phyloP scores from a whole-genome alignment of 2,888 invertebrate genomes.

The Phytoseiulus persimilis region DNA sequence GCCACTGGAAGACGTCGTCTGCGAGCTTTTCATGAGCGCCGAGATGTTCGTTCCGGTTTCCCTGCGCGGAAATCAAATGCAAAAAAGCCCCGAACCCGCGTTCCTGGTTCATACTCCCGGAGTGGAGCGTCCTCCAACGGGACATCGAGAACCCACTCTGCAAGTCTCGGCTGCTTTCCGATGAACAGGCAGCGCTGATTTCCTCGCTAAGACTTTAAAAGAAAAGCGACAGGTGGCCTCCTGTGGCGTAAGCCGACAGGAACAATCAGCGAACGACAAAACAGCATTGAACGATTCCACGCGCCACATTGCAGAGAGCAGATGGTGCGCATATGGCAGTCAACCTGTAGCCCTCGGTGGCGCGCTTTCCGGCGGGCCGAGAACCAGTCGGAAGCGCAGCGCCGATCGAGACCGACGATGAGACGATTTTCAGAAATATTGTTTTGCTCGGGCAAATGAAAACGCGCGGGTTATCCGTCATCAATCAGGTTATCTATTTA shows the following conservation, averaged over 20 bases:
- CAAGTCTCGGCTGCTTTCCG: no score
- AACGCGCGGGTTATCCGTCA: not conserved
- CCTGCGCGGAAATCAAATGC: no score
- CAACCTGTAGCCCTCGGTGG: not conserved
- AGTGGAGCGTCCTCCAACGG: no score
- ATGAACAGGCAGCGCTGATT: not conserved
- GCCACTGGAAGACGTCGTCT: no score
- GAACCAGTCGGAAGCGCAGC: not conserved
- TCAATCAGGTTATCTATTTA: not conserved
- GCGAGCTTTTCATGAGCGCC: no score
- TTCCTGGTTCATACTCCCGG: no score
- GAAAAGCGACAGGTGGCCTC: not conserved
- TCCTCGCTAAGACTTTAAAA: not conserved
- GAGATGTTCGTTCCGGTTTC: no score
- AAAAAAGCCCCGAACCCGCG: no score
- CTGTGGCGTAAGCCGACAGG: not conserved
- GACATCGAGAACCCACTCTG: no score
- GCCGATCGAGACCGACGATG: not conserved
- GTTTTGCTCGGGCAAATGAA: no score
- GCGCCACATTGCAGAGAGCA: not conserved
- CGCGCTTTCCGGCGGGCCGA: not conserved
- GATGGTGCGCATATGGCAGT: not conserved
- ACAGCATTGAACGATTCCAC: not conserved
- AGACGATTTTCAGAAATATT: no score
- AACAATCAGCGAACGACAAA: constrained; percentile 5